Conservation (phyloP, 2,797 vertebrate genomes). For the Discoglossus pictus region DNA sequence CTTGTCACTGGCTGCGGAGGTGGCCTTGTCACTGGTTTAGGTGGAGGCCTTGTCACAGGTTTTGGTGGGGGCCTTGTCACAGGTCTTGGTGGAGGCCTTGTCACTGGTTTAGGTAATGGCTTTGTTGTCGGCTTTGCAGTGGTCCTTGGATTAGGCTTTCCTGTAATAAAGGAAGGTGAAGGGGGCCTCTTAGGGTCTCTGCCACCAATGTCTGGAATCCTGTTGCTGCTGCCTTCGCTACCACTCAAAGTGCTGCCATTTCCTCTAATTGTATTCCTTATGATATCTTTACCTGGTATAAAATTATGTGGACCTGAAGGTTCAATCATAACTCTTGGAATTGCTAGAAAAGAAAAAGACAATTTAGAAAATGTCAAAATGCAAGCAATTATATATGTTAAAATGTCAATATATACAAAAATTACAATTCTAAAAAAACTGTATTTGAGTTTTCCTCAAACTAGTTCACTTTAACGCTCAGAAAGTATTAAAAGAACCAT, state of each 20-base stretch:
- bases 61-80: constrained; percentile 14
- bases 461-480: no score
- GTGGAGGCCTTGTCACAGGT: constrained; percentile 50
- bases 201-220: constrained; percentile 74
- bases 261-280: constrained; percentile 47
- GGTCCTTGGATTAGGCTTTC: constrained; percentile 57
- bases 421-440: no score
- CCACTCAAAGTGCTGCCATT: constrained; percentile 62
- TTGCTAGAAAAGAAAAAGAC: constrained; percentile 67
- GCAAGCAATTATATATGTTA: no score
- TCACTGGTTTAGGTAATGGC: constrained; percentile 50
- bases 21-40: constrained; percentile 43
- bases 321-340: constrained; percentile 80
- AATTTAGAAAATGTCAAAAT: no score
- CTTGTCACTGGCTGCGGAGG: constrained; percentile 41
- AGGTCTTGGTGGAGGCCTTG: constrained; percentile 51
- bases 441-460: no score
- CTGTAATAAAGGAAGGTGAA: constrained; percentile 63
- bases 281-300: constrained; percentile 48
- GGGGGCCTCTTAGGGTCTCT: constrained; percentile 63
- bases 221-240: constrained; percentile 66
- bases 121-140: constrained; percentile 45
- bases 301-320: constrained; percentile 68
- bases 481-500: no score
- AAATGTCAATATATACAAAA: no score